These are phyloP conservation scores for Copidosoma floridanum DNA, from an alignment of 1,140 invertebrate genomes.

Conservation along the genomic window DNA sequence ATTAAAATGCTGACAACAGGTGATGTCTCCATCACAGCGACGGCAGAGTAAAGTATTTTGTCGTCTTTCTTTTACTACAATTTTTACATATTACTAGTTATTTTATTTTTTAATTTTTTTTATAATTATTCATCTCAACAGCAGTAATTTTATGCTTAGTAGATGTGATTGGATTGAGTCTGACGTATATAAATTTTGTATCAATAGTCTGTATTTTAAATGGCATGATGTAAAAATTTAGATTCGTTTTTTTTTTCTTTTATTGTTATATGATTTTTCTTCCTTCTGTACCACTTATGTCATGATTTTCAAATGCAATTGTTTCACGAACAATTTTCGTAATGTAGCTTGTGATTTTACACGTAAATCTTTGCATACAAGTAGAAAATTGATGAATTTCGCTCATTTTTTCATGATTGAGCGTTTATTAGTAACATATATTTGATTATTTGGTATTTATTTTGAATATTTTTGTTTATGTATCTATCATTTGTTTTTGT, in stretches of 20 bases:
- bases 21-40: background rate
- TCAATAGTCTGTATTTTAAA: conserved; percentile 21
- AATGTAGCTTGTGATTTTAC: too few relatives aligned
- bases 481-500: background rate
- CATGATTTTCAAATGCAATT: too few relatives aligned
- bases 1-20: background rate
- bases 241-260: conserved; percentile 25
- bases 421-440: too few relatives aligned
- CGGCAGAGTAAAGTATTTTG: conserved; percentile 2
- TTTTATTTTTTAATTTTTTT: background rate
- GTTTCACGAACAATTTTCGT: too few relatives aligned
- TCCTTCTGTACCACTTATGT: conserved; percentile 13
- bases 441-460: background rate
- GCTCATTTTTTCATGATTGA: too few relatives aligned
- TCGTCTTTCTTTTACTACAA: too few relatives aligned
- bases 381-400: too few relatives aligned
- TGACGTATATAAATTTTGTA: conserved; percentile 9
- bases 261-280: conserved; percentile 11
- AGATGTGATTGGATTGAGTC: conserved; percentile 42
- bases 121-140: conserved; percentile 21
- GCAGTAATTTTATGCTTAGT: conserved; percentile 43
- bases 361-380: too few relatives aligned
- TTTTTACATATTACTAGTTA: background rate
- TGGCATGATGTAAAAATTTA: conserved; percentile 48
- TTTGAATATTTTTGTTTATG: background rate